Evolutionary conservation across 2,797 vertebrate genomes (phyloP), one percentile per base, ranked within the genome.

Genomic region (Sebastiscus albofasciatus): DNA sequence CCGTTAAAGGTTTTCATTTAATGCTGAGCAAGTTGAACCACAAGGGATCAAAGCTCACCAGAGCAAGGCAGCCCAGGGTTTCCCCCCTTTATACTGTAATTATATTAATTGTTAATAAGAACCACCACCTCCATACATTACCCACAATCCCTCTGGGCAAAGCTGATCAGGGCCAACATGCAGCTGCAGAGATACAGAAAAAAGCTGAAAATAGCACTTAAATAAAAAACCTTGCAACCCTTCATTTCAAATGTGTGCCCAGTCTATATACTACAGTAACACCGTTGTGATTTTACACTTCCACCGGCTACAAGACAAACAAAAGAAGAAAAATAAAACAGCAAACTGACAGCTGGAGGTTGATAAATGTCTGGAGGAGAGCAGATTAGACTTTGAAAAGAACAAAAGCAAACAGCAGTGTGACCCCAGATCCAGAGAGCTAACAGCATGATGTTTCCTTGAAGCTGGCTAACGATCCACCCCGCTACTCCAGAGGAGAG

Each of bases 91-190:
- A 75, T 62, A 59, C 59, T 79, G 22, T 87, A 87, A 94, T 93
- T 91, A 91, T 87, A 78, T 36, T 88, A 87, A 91, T 89, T 92
- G 83, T 88, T 90, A 91, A 88, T 85, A 89, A 84, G 76, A 89
- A 82, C 74, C 77, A 83, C 73, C 81, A 82, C 83, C 74, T 90
- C 80, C 66, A 85, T 82, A 86, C 82, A 86, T 86, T 87, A 87
- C 22, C 68, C 66, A 49, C 52, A 61, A 69, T 67, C 84, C 84
- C 87, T 80, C 77, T 61, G 77, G 84, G 87, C 56, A 76, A 49
- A 76, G 68, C 58, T 58, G 70, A 80, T 81, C 60, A 24, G 72
- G 67, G 68, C 70, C 67, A 65, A 58, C 20, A 24, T 34, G 65
- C 74, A 58, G 66, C 71, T 67, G 73, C 42, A 59, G 73, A 29